Conservation (phyloP, 2,113 vertebrate genomes). For the Centropus unirufus region DNA sequence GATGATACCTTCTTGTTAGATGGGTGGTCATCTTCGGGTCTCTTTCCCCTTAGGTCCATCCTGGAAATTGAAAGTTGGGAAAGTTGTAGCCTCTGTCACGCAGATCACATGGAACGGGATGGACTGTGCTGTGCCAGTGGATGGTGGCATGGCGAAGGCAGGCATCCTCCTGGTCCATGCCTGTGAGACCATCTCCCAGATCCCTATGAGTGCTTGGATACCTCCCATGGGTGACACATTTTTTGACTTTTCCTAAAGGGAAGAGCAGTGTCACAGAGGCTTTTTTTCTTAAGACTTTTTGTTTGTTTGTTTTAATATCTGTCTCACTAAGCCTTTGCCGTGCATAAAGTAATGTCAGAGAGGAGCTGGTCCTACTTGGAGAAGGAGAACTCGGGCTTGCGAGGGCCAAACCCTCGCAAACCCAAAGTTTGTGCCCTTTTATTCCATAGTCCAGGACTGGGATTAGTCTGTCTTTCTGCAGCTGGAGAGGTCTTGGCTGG, state of each 20-base stretch:
- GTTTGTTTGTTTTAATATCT: neutral
- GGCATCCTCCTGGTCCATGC: neutral
- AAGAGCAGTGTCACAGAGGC: neutral
- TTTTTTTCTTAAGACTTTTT: neutral
- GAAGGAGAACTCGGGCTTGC: neutral
- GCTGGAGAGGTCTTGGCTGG: neutral
- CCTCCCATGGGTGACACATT: rapidly evolving
- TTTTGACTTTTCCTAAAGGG: neutral
- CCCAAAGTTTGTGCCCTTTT: neutral
- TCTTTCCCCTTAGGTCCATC: neutral
- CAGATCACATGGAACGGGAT: rapidly evolving
- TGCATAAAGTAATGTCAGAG: neutral
- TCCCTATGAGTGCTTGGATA: neutral
- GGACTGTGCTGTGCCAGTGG: neutral
- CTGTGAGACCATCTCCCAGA: neutral
- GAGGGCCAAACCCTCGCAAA: no score
- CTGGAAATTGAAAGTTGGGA: neutral
- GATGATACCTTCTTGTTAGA: neutral
- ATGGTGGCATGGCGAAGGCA: neutral
- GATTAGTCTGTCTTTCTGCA: neutral
- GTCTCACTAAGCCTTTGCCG: neutral
- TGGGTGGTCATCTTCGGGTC: neutral
- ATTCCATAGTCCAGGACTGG: neutral
- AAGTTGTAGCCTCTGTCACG: rapidly evolving
- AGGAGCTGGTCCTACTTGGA: neutral